Evolutionary conservation across 1,140 invertebrate species (phyloP), one percentile per base, ranked within the genome.

Genomic region (Chionoecetes opilio): DNA sequence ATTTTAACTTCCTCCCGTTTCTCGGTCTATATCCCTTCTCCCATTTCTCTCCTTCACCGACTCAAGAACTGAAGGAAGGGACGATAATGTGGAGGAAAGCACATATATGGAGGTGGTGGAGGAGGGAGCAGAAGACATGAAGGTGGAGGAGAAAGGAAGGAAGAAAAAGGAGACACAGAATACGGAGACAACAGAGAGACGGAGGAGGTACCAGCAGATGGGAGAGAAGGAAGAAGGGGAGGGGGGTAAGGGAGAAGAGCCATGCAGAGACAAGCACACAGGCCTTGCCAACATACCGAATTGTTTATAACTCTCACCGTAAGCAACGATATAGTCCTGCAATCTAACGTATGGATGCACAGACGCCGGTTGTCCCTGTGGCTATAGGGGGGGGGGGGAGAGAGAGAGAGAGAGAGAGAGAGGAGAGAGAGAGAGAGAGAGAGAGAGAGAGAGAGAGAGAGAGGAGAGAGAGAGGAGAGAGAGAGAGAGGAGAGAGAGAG

Each of bases 241-340:
- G 85, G 31, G 37, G 31, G 85, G 37, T 21, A 32, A 86, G 85
- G 85, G 37, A 87, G 85, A 87, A 32, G 85, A 9, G 8, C 29
- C 32, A n/a, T n/a, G n/a, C n/a, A 32, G 32, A 32, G 86, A 38
- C 35, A 38, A n/a, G 37, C 86, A 75, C 34, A 38, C 86, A 88
- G 21, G 86, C 86, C 32, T 5, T 11, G 35, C 86, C 38, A 88
- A 88, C 86, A 41, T 29, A 88, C 86, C n/a, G n/a, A 88, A 35
- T 37, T 37, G 35, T 88, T 88, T 38, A 88, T 88, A 38, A 88
- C 86, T 37, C 86, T 2, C 34, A 14, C 35, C 11, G 86, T 88
- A 88, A 88, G n/a, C 35, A 88, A 38, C 35, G 34, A 38, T 41
- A 35, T 38, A n/a, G 86, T 37, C 32, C 35, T 38, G 86, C 38